Percentiles rank a stretch among this genome's conserved stretches.
These are phyloP conservation scores for Limnephilus lunatus DNA, from an alignment of 2,888 invertebrate genomes.

Conservation along the genomic window DNA sequence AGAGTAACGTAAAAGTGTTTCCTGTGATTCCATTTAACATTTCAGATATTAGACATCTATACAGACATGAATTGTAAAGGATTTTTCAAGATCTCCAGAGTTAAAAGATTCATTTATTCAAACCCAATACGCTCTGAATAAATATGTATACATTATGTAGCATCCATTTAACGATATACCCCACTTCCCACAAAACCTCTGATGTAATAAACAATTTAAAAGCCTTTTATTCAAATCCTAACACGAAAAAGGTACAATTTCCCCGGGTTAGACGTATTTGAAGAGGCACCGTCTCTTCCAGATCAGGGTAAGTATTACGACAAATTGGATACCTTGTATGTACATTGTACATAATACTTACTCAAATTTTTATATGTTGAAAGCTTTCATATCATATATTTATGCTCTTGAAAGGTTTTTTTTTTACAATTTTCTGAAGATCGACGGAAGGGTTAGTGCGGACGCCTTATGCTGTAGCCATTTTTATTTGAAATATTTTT, in stretches of 20 bases:
- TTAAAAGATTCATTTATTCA: neutral
- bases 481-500: neutral
- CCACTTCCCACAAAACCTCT: neutral
- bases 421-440: neutral
- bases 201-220: slow-evolving; percentile 2
- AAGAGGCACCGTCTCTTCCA: neutral
- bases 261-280: neutral
- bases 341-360: neutral
- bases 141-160: neutral
- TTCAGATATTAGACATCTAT: neutral
- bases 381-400: neutral
- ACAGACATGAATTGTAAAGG: neutral
- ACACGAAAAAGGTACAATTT: slow-evolving; percentile 2
- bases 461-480: neutral
- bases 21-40: neutral
- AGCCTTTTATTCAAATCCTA: neutral
- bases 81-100: neutral
- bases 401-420: neutral
- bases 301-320: neutral
- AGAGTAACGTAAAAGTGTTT: neutral
- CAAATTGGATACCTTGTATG: slow-evolving; percentile 2
- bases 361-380: neutral
- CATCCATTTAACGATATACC: neutral
- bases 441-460: neutral
- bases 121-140: neutral